Evolutionary conservation across 37 sponge, comb jelly and placozoan species (phyloP), one percentile per base, ranked within the genome.

Genomic region (Spongilla lacustris): DNA sequence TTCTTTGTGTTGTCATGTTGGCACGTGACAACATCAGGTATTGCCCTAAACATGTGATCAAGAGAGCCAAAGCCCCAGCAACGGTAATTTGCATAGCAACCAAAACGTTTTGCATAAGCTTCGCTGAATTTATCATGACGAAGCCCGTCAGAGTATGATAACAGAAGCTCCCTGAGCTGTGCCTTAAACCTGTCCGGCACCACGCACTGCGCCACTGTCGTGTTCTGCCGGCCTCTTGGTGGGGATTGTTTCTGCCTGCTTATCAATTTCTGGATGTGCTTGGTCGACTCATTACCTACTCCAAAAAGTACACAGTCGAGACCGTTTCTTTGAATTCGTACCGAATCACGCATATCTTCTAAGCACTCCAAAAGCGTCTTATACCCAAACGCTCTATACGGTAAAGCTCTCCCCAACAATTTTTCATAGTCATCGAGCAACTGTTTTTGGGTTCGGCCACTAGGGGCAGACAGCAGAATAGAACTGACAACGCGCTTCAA

Each of bases 111-210:
- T 0, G 87, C 91, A 76, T 74, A 91, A 4, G 91, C 91, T 2
- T 91, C 91, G 17, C 32, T 30, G 67, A 91, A 86, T 8, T 66
- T 12, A 1, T 49, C 35, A 24, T 82, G 34, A 26, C 74, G 28
- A 6, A 91, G 30, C 5, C 91, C 91, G 75, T 86, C 77, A 13
- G 91, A 83, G 49, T 91, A 86, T 21, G 87, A 91, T 21, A 71
- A 12, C 41, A 86, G 32, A 0, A 91, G 83, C 31, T 38, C 29
- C 31, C 67, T 81, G 50, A 91, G 71, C 68, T 82, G 82, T 4
- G 58, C 70, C 38, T 78, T 32, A 75, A 91, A 70, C 10, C 36
- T 28, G 27, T 29, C 26, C 0, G 91, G 91, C 2, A 78, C 73
- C 24, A 21, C 21, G 17, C 36, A 23, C 11, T 72, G 35, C 24